Base-by-base conservation (phyloP, 2,797 vertebrate species). In the Valencia hispanica region DNA sequence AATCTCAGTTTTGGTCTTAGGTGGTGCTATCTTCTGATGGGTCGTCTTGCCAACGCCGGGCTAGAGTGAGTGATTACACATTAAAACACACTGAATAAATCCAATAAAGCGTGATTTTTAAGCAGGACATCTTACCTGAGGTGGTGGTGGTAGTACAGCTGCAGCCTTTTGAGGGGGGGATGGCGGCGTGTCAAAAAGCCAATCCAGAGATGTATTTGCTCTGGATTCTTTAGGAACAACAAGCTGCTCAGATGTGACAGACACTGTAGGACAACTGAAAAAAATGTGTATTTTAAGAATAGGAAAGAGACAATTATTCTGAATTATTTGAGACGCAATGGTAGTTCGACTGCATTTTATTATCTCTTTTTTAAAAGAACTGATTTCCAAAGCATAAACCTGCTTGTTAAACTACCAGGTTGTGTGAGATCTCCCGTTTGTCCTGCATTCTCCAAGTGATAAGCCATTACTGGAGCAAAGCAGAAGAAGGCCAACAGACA, bases 161-260 rank as follows among this genome's bases (percentile, higher is more conserved):
- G 76, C 63, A 39, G 83, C 5, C 14, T 22, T 72, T 2, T 3
- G 50, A 18, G 73, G 63, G 36, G 86, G 82, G 0, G 85, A 82
- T 6, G 79, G 76, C n/a, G 84, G 75, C 0, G 82, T 78, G 68
- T 93, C 89, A 0, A 92, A 88, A 27, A 93, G 84, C 88, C 87
- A 90, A 73, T 90, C 86, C 0, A 94, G 86, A 41, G 93, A 92
- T 0, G 80, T 86, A 20, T 93, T 91, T 0, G 69, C 81, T 65
- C 14, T 53, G 0, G 81, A 15, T 0, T 14, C 51, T 34, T 78
- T 45, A 5, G 53, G 1, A 30, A 70, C 41, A 20, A 41, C 61
- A 0, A 77, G 75, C 76, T 22, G 72, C 5, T 84, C 74, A 15
- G 1, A 4, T 14, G 20, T 77, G 18, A 82, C 73, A 2, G 45